Evolutionary conservation across 2,113 vertebrate genomes (phyloP).

Genomic region (Gadus chalcogrammus): DNA sequence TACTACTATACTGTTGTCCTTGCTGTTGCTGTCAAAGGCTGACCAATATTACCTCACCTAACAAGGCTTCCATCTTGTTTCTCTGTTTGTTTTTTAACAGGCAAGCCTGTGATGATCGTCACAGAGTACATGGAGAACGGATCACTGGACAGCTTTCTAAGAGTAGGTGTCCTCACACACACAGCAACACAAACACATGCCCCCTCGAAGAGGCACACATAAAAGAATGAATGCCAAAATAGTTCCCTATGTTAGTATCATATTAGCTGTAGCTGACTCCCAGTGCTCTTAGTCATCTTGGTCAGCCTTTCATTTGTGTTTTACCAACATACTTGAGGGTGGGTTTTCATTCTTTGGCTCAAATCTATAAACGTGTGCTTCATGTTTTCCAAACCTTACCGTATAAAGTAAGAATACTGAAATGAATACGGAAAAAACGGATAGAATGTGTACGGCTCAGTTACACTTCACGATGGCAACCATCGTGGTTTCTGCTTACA

Average conservation of each 20-base stretch:
- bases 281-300: background rate
- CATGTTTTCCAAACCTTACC: background rate
- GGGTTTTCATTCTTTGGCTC: background rate
- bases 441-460: too few species aligned
- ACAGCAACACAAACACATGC: background rate
- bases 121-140: constrained; percentile 74
- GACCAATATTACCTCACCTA: too few species aligned
- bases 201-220: too few species aligned
- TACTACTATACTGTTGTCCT: too few species aligned
- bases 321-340: background rate
- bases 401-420: too few species aligned
- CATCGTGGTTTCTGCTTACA: too few species aligned
- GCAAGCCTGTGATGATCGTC: constrained; percentile 73
- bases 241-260: background rate
- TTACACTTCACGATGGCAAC: too few species aligned
- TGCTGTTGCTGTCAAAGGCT: too few species aligned
- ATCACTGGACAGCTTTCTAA: constrained; percentile 69
- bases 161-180: constrained; percentile 49
- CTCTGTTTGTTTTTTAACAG: constrained; percentile 29
- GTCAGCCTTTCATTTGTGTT: background rate
- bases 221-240: too few species aligned
- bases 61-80: background rate
- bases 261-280: background rate
- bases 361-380: background rate
- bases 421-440: too few species aligned